Evolutionary conservation across 2,113 vertebrate genomes (phyloP), one percentile per base, ranked within the genome.

Genomic region (Phoxinus phoxinus): DNA sequence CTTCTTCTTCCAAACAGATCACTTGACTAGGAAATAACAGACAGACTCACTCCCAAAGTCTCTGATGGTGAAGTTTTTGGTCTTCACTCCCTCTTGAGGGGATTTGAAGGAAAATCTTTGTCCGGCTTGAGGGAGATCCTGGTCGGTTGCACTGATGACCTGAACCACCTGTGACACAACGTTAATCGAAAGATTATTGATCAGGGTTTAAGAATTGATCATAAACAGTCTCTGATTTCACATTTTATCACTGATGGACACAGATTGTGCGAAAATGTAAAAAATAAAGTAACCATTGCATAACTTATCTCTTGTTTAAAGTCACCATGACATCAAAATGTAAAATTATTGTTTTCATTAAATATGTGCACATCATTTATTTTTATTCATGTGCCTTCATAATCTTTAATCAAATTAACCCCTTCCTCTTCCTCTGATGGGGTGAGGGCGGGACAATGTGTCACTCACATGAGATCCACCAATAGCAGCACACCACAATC

Each of bases 51-150:
- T 99, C 93, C 96, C 96, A 91, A 97, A 99, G 92, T 99, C 98
- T 78, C 95, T 95, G 83, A 99, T 94, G 89, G 98, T 98, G 91
- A 99, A 99, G 90, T 99, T 99, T 90, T 96, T 96, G 91, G 96
- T 98, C 86, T 95, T 96, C 4, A 93, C 78, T 81, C 96, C 96
- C 59, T 98, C 97, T 4, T 96, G 94, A 75, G 95, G 91, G 25
- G 96, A 89, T 91, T 94, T 97, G 93, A 99, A 99, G 87, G 96
- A 96, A 91, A 99, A 99, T 27, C 93, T 95, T 84, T 99, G 98
- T 44, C 97, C 97, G 83, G 94, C 91, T n/a, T 93, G 94, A 10
- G 97, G 94, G 56, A 98, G 91, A 89, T 99, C 98, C 89, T 95
- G 94, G 90, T 99, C 98, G 85, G 92, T 95, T 51, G 97, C 98